Conservation (phyloP, 1,140 invertebrate species). For the Drosophila orena region DNA sequence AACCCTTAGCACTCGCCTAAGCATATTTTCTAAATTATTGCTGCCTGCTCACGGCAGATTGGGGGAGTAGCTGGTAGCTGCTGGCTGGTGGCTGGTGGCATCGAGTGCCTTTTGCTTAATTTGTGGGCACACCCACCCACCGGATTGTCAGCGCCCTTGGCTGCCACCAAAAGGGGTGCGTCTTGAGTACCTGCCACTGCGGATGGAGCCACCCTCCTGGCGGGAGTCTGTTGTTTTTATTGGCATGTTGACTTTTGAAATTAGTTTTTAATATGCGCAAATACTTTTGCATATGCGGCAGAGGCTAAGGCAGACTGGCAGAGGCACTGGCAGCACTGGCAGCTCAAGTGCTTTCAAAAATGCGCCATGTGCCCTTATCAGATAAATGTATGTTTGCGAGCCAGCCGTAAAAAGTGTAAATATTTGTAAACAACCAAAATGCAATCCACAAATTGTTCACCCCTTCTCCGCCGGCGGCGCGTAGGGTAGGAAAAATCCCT, state of each 20-base stretch:
- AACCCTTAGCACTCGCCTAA: conserved; percentile 74
- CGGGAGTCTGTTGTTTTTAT: conserved; percentile 72
- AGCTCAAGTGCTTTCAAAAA: conserved; percentile 53
- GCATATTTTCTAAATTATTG: conserved; percentile 83
- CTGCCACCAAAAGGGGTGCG: conserved; percentile 69
- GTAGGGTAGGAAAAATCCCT: conserved; percentile 62
- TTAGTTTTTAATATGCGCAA: conserved; percentile 83
- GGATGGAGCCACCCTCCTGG: conserved; percentile 40
- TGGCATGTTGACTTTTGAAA: conserved; percentile 83
- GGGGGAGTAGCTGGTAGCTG: conserved; percentile 23
- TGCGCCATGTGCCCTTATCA: conserved; percentile 70
- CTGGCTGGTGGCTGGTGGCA: not conserved
- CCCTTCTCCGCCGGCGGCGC: not conserved
- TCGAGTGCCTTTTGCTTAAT: conserved; percentile 81
- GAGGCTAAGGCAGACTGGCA: too few relatives aligned
- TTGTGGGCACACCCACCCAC: conserved; percentile 59
- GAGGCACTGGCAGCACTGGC: too few relatives aligned
- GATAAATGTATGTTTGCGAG: conserved; percentile 23
- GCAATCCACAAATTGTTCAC: conserved; percentile 56
- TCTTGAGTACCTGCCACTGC: conserved; percentile 66
- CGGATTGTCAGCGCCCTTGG: conserved; percentile 23
- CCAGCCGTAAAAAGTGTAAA: conserved; percentile 56
- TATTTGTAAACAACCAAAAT: conserved; percentile 79
- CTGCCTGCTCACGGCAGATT: conserved; percentile 40
- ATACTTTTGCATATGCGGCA: conserved; percentile 77